Evolutionary conservation across 2,113 vertebrate genomes (phyloP).

Genomic region (Ibidorhyncha struthersii): DNA sequence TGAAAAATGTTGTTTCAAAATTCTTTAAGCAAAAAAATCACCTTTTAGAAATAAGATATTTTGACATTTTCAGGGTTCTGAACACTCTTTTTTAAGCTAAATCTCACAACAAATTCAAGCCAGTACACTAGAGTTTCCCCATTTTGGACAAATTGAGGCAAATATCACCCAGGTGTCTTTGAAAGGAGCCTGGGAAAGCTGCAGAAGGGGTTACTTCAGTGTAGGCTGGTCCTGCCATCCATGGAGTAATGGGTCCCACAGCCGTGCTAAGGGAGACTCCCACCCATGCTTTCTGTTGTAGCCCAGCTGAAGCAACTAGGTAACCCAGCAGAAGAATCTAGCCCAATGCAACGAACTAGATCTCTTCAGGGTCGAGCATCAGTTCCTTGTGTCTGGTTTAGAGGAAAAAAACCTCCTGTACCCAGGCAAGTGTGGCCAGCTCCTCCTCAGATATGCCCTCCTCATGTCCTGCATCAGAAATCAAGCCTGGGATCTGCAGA

Average conservation of each 20-base stretch:
- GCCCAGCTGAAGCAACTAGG: background rate
- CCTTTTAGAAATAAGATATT: background rate
- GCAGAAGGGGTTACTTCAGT: background rate
- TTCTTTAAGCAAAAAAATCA: background rate
- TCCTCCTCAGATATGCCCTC: background rate
- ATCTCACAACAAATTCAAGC: background rate
- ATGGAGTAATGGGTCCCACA: background rate
- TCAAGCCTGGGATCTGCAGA: background rate
- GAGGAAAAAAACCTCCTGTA: background rate
- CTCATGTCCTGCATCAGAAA: background rate
- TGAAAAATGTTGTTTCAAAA: background rate
- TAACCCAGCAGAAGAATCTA: background rate
- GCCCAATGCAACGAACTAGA: accelerated
- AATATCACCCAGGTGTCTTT: background rate
- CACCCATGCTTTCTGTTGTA: background rate
- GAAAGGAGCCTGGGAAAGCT: background rate
- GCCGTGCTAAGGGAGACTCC: background rate
- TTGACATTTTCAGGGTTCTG: background rate
- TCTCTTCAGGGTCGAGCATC: background rate
- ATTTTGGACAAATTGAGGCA: background rate
- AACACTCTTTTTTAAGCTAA: background rate
- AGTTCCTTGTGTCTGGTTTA: background rate
- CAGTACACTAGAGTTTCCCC: background rate
- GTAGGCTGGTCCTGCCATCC: background rate
- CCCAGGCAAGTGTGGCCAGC: accelerated